Percentiles rank a stretch among this genome's conserved stretches.
Evolutionary conservation across 2,797 vertebrate species (phyloP).

Genomic region (Valencia hispanica): DNA sequence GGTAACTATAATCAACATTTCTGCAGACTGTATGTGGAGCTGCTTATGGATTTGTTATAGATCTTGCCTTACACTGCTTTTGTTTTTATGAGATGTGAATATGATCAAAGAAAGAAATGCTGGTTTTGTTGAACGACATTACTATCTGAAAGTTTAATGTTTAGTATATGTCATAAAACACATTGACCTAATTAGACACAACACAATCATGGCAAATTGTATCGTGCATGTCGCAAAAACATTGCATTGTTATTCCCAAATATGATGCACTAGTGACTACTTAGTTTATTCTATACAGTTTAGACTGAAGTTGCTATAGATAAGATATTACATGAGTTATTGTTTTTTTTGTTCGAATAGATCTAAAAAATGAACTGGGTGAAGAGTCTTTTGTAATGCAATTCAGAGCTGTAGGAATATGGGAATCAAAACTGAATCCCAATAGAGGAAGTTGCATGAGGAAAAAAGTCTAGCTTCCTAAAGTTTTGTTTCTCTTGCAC

Average conservation of each 20-base stretch:
- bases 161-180: not conserved
- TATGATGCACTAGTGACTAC: not conserved
- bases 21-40: not conserved
- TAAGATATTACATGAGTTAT: not conserved
- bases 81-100: not conserved
- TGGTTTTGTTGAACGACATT: too few relatives aligned
- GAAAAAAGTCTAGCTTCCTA: not conserved
- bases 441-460: not conserved
- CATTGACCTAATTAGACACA: not conserved
- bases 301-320: not conserved
- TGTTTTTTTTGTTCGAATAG: not conserved
- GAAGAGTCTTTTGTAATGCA: not conserved
- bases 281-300: not conserved
- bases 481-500: not conserved
- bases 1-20: not conserved
- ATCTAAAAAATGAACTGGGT: not conserved
- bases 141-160: not conserved
- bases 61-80: not conserved
- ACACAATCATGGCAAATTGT: not conserved
- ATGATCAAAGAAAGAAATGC: too few relatives aligned
- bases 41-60: not conserved
- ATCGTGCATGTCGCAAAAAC: not conserved
- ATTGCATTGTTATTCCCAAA: not conserved
- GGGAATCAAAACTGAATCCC: constrained; percentile 6
- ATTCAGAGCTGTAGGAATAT: not conserved